Percentiles rank a stretch among this genome's conserved stretches.
phyloP scores from a whole-genome alignment of 2,888 invertebrate species.

The Automeris io region DNA sequence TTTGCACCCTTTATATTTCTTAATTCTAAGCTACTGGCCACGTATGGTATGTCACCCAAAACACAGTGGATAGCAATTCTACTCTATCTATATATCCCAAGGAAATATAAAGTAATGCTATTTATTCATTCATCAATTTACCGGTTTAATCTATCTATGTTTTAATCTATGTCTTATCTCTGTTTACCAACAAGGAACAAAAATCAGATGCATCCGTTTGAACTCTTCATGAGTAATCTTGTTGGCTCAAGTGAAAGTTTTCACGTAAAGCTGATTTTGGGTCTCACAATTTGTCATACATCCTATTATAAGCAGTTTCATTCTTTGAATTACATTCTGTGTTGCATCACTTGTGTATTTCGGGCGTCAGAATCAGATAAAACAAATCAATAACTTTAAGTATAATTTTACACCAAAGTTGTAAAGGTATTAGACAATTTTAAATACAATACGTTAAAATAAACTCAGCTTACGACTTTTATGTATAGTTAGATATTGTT shows the following conservation, averaged over 20 bases:
- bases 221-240: constrained; percentile 4
- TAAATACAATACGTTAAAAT: not conserved
- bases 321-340: not conserved
- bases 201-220: not conserved
- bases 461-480: not conserved
- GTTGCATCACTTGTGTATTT: too few relatives aligned
- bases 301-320: not conserved
- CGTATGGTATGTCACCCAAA: too few relatives aligned
- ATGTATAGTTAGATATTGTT: not conserved
- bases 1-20: too few relatives aligned
- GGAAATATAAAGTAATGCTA: too few relatives aligned
- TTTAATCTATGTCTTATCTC: not conserved
- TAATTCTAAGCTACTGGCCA: too few relatives aligned
- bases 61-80: too few relatives aligned
- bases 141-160: too few relatives aligned
- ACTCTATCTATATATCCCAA: too few relatives aligned
- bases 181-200: not conserved
- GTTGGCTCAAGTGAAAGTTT: constrained; percentile 6
- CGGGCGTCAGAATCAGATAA: too few relatives aligned
- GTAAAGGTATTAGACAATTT: not conserved
- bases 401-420: too few relatives aligned
- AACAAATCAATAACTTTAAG: too few relatives aligned
- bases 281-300: constrained; percentile 5
- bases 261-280: constrained; percentile 1
- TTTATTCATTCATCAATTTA: too few relatives aligned